Evolutionary conservation across 2,888 invertebrate species (phyloP), one percentile per base, ranked within the genome.

Genomic region (Steinernema carpocapsae): DNA sequence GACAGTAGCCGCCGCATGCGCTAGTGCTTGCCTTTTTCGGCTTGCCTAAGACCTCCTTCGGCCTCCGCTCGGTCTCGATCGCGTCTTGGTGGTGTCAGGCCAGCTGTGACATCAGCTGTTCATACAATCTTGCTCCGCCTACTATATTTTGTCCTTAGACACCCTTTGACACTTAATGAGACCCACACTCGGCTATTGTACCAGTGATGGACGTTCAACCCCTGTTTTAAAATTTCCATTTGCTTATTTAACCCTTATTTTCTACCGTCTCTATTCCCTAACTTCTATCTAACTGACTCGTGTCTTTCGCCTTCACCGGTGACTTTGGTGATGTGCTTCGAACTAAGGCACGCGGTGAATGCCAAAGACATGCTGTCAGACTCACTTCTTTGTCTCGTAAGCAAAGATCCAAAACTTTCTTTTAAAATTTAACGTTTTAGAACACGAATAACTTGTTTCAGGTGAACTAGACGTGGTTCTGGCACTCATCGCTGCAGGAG

Each of bases 291-390:
- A 48, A 19, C 64, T 64, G 64, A 32, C 64, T 64, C 64, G n/a
- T 64, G 64, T 26, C 64, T 64, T 64, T 64, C 64, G 64, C 64
- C 37, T 64, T 64, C 64, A 64, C 64, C 64, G 64, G 64, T 64
- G 64, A 64, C 64, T 64, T 64, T 64, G 32, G 64, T 64, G 64
- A 64, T 29, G 14, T 32, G 37, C 43, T 64, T 64, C 64, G 3
- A 64, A 64, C 64, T 64, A 64, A 64, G 64, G 64, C 64, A 64
- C 64, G 64, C 64, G 64, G 64, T 64, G 64, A 64, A 64, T 64
- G 64, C 64, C 64, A 64, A 64, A 64, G 64, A 26, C 64, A n/a
- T 32, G 64, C 17, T 22, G 17, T 32, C 64, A 64, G 64, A 56
- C 4, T 26, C 14, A 26, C 37, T 32, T 19, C 3, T 17, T 19